phyloP scores from a whole-genome alignment of 2,797 vertebrate genomes.

The Gallirallus australis region DNA sequence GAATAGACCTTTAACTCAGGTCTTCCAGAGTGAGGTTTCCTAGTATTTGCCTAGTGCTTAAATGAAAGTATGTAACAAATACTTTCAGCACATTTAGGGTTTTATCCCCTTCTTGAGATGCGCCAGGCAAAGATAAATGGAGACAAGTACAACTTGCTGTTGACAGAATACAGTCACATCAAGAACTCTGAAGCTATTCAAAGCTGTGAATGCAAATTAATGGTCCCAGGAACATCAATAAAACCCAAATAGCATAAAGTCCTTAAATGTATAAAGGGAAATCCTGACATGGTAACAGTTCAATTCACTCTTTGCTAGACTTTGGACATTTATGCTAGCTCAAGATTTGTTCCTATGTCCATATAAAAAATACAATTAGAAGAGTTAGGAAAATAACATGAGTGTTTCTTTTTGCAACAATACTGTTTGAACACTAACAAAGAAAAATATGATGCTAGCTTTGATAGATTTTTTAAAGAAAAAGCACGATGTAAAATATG shows the following conservation, averaged over 20 bases:
- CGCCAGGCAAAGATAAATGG: neutral
- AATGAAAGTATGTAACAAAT: neutral
- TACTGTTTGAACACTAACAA: neutral
- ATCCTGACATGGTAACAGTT: neutral
- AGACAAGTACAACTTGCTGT: neutral
- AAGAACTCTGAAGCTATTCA: neutral
- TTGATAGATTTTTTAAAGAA: neutral
- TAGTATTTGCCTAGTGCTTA: neutral
- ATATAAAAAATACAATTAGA: neutral
- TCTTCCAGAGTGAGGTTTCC: neutral
- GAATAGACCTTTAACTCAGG: neutral
- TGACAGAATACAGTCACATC: neutral
- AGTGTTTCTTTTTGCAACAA: neutral
- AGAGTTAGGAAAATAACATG: neutral
- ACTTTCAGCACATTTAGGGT: neutral
- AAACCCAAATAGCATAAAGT: neutral
- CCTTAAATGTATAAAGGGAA: neutral
- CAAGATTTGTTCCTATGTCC: neutral
- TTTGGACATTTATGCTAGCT: neutral
- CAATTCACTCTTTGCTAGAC: neutral
- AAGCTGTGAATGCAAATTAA: neutral
- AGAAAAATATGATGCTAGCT: neutral
- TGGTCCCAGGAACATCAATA: neutral
- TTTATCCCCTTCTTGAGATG: neutral
- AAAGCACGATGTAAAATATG: neutral